These are phyloP conservation scores for Erpobdella octoculata DNA, from an alignment of 2,888 invertebrate genomes.

Conservation along the genomic window DNA sequence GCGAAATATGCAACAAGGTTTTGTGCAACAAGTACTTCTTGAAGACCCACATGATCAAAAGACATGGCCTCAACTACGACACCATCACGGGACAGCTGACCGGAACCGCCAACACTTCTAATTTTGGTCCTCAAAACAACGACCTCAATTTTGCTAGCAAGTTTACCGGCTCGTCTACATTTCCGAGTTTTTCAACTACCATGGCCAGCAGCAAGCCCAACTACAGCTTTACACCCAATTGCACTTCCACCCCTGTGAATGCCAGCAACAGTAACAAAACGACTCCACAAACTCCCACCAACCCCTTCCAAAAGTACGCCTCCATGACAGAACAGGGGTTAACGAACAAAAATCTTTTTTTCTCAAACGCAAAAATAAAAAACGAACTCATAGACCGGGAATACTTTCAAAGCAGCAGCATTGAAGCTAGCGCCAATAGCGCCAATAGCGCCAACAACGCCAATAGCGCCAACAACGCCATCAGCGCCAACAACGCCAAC, in stretches of 20 bases:
- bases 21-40: conserved; percentile 53
- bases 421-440: too few relatives aligned
- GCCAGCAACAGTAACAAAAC: not conserved
- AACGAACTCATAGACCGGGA: conserved; percentile 18
- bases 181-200: conserved; percentile 3
- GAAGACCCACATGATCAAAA: conserved; percentile 51
- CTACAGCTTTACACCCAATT: not conserved
- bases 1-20: conserved; percentile 51
- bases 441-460: not conserved
- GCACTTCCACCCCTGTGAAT: too few relatives aligned
- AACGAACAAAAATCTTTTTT: not conserved
- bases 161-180: conserved; percentile 6
- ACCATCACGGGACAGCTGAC: conserved; percentile 24
- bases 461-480: not conserved
- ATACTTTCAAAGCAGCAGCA: not conserved
- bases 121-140: conserved; percentile 5
- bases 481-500: not conserved
- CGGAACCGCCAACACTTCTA: not conserved
- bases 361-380: conserved; percentile 12
- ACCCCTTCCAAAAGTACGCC: not conserved
- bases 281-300: not conserved
- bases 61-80: conserved; percentile 46
- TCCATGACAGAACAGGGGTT: not conserved
- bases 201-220: not conserved
- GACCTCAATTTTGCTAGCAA: not conserved